Base-by-base conservation (phyloP, 1,140 invertebrate genomes). In the Anadara kagoshimensis region DNA sequence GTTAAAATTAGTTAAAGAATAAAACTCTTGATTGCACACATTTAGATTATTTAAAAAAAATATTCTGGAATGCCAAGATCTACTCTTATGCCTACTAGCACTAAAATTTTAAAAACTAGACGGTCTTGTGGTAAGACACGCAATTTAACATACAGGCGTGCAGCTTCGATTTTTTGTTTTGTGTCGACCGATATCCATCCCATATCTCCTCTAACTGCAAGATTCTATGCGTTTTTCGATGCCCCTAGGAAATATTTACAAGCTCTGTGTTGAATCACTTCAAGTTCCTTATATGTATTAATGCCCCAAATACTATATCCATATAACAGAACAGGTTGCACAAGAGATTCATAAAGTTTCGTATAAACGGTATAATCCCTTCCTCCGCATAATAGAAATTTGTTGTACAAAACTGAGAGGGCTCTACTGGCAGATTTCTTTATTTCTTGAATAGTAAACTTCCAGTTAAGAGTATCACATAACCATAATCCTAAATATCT, bases 281-380 rank as follows among this genome's bases (percentile, higher is more conserved):
- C 16, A 11, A 66, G 26, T 54, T 66, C 24, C 54, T 18, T 66
- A 49, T 51, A 56, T 22, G 29, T 56, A 12, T 49, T 47, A 54
- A 41, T 18, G 20, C 64, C 64, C 49, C 64, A 66, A 36, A 66
- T 49, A 36, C 64, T 51, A 43, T 49, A 49, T n/a, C 64, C 64
- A 56, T 66, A 66, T 20, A 56, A 66, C 11, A 56, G n/a, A 43
- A 68, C 65, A 22, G 54, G 65, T 45, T 68, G 53, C 10, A 68
- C 65, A 24, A 68, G 12, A 18, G 62, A 49, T 51, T 51, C 24
- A n/a, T 57, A 45, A 16, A 56, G 65, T 47, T 57, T 68, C 14
- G 24, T 36, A 58, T 24, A 68, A 10, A 57, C 53, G 16, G 57
- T 44, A 24, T 45, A 68, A 5, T 53, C 20, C 53, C 57, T 44